A percentile compares a stretch with the other conserved stretches of the same genome.
Evolutionary conservation across 2,797 vertebrate genomes (phyloP).

Genomic region (Epinephelus coioides): DNA sequence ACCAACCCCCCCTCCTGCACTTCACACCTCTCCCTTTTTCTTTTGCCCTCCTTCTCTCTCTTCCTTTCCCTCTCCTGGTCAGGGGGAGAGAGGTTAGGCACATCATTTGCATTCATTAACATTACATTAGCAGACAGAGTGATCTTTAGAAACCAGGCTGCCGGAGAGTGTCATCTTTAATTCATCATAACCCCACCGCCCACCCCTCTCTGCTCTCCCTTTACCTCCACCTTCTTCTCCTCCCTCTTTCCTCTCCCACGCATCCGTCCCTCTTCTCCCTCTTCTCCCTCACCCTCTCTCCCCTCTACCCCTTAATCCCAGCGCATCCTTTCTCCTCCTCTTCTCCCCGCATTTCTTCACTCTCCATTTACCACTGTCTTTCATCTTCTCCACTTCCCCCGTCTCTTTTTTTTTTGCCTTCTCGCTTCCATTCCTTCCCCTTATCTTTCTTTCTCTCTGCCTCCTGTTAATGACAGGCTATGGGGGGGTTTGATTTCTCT

Average conservation of each 20-base stretch:
- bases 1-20: not conserved
- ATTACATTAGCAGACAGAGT: slow-evolving; percentile 86
- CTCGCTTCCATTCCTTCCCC: slow-evolving; percentile 27
- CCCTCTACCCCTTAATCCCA: slow-evolving; percentile 47
- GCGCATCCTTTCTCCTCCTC: slow-evolving; percentile 39
- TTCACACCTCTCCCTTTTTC: slow-evolving; percentile 20
- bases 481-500: slow-evolving; percentile 19
- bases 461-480: slow-evolving; percentile 46
- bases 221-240: slow-evolving; percentile 46
- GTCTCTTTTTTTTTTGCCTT: slow-evolving; percentile 24
- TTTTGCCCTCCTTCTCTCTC: slow-evolving; percentile 10
- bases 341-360: slow-evolving; percentile 18
- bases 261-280: slow-evolving; percentile 11
- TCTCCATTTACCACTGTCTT: slow-evolving; percentile 51
- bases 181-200: slow-evolving; percentile 81
- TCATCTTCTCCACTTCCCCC: slow-evolving; percentile 49
- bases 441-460: slow-evolving; percentile 36
- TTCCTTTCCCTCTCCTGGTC: slow-evolving; percentile 64
- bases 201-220: slow-evolving; percentile 23
- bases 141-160: slow-evolving; percentile 86
- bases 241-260: slow-evolving; percentile 20
- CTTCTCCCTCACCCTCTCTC: slow-evolving; percentile 7
- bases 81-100: slow-evolving; percentile 80
- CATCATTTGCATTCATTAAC: slow-evolving; percentile 89
- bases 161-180: slow-evolving; percentile 87